These are phyloP conservation scores for Tinea semifulvella DNA, from an alignment of 2,888 invertebrate species.

Conservation along the genomic window DNA sequence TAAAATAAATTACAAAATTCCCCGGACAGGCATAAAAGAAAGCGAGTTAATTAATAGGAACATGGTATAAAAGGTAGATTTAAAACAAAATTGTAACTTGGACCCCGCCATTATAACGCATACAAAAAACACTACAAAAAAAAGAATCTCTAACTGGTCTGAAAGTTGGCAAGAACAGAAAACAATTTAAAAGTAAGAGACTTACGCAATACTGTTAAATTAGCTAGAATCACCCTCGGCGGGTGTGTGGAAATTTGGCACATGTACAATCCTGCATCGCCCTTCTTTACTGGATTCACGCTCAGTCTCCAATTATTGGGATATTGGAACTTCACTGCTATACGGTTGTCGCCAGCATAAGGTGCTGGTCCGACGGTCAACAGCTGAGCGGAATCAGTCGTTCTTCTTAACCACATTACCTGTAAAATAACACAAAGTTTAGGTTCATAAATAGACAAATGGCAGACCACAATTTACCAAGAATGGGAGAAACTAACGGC, in stretches of 20 bases:
- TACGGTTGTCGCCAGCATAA: constrained; percentile 70
- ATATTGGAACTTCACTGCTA: constrained; percentile 73
- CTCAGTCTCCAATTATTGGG: constrained; percentile 76
- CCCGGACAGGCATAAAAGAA: too few species aligned
- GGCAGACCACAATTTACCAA: too few species aligned
- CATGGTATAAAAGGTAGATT: too few species aligned
- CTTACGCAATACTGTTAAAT: constrained; percentile 79
- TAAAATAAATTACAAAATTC: too few species aligned
- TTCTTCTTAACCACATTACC: constrained; percentile 76
- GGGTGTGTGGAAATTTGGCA: constrained; percentile 86
- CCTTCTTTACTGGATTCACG: constrained; percentile 75
- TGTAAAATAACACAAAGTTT: constrained; percentile 25
- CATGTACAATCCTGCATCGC: constrained; percentile 79
- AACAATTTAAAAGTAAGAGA: constrained; percentile 19
- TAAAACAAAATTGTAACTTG: too few species aligned
- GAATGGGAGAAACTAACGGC: too few species aligned
- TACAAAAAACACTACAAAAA: constrained; percentile 7
- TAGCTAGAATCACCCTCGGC: constrained; percentile 77
- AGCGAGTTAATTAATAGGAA: too few species aligned
- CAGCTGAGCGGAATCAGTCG: constrained; percentile 69
- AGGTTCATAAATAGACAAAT: too few species aligned
- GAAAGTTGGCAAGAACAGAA: constrained; percentile 10
- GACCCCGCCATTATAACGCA: constrained; percentile 1
- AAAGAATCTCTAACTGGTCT: not conserved
- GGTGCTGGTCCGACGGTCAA: constrained; percentile 72